Evolutionary conservation across 2,888 invertebrate species (phyloP).

Genomic region (Orthosia gracilis): DNA sequence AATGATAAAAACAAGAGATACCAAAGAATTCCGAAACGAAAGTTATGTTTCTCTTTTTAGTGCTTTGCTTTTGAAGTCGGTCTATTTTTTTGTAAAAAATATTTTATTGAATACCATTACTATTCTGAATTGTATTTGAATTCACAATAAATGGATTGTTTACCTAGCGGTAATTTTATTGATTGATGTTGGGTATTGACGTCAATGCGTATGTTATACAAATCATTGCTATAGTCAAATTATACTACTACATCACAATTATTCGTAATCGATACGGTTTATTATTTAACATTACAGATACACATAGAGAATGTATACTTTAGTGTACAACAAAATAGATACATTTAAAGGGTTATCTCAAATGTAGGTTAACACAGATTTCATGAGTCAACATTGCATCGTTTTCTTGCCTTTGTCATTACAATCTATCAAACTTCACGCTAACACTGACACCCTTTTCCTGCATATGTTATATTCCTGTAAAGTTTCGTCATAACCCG

Average conservation of each 20-base stretch:
- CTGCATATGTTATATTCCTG: too few relatives aligned
- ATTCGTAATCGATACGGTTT: slow-evolving; percentile 8
- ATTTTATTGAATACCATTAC: too few relatives aligned
- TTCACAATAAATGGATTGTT: background rate
- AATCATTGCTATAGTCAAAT: slow-evolving; percentile 4
- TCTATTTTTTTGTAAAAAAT: too few relatives aligned
- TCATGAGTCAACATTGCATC: background rate
- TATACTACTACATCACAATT: background rate
- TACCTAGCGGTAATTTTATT: background rate
- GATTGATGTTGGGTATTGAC: slow-evolving; percentile 5
- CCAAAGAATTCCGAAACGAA: too few relatives aligned
- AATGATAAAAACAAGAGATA: too few relatives aligned
- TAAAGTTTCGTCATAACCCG: too few relatives aligned
- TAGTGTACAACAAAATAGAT: background rate
- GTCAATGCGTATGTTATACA: slow-evolving; percentile 6
- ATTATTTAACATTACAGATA: background rate
- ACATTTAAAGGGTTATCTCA: background rate
- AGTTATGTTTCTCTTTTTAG: too few relatives aligned
- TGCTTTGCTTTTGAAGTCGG: too few relatives aligned
- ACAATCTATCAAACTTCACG: background rate
- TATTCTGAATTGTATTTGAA: background rate
- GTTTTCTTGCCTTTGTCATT: background rate
- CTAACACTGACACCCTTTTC: background rate
- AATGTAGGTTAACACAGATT: background rate
- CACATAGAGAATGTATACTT: background rate